These are phyloP conservation scores for Acromyrmex charruanus DNA, from an alignment of 1,140 invertebrate species.

Conservation along the genomic window DNA sequence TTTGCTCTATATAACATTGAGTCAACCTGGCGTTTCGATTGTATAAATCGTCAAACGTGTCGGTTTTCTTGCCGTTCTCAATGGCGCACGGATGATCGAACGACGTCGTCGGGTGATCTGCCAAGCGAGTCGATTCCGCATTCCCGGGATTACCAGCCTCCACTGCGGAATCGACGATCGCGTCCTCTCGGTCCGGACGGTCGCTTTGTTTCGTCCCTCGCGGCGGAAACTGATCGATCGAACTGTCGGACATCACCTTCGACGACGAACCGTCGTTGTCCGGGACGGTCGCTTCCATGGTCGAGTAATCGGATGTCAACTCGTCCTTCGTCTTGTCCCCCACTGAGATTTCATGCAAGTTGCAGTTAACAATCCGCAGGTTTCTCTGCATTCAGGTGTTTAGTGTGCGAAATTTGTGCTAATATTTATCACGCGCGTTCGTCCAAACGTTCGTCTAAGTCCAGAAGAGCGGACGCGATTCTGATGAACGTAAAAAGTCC, in stretches of 20 bases:
- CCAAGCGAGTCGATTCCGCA: not conserved
- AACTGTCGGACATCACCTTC: not conserved
- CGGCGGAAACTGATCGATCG: slow-evolving; percentile 14
- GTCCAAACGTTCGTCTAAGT: too few relatives aligned
- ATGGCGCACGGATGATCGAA: not conserved
- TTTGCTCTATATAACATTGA: not conserved
- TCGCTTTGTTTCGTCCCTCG: not conserved
- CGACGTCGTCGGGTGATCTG: not conserved
- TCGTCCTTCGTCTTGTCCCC: not conserved
- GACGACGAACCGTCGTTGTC: not conserved
- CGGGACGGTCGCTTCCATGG: not conserved
- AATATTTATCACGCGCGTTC: too few relatives aligned
- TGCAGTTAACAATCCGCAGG: not conserved
- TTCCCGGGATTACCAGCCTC: not conserved
- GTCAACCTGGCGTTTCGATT: not conserved
- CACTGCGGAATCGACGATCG: not conserved
- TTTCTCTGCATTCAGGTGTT: not conserved
- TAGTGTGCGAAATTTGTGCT: not conserved
- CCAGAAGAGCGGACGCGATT: too few relatives aligned
- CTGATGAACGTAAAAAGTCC: too few relatives aligned
- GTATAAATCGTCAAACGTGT: slow-evolving; percentile 16
- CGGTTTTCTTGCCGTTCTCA: not conserved
- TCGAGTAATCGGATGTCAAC: not conserved
- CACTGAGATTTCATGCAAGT: not conserved
- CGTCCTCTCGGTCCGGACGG: not conserved